Percentiles rank a stretch among this genome's conserved stretches.
Conservation (phyloP, 2,888 invertebrate genomes). For the Abrostola triplasia region DNA sequence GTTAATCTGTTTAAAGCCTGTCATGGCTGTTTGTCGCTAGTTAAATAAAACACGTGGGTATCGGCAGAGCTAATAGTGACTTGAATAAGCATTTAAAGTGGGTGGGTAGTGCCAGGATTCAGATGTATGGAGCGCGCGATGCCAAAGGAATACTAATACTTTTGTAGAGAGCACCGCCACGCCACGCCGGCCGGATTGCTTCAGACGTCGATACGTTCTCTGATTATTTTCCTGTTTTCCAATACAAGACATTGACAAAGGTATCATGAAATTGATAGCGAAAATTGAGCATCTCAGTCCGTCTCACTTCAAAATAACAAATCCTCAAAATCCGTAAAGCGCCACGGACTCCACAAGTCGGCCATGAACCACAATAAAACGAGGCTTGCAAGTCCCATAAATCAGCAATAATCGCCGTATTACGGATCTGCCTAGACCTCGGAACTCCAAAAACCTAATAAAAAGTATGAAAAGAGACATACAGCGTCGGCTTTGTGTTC, state of each 20-base stretch:
- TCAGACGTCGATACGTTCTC: conserved; percentile 23
- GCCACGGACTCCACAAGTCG: conserved; percentile 26
- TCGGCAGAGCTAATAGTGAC: conserved; percentile 35
- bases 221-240: conserved; percentile 21
- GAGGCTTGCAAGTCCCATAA: conserved; percentile 42
- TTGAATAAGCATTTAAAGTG: conserved; percentile 40
- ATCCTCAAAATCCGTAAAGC: conserved; percentile 32
- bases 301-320: conserved; percentile 15
- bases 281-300: background rate
- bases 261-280: background rate
- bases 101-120: conserved; percentile 13
- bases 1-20: conserved; percentile 63
- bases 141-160: conserved; percentile 45
- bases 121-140: conserved; percentile 26
- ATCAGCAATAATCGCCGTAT: conserved; percentile 55
- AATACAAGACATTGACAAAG: background rate
- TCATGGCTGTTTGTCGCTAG: conserved; percentile 28
- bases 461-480: conserved; percentile 53
- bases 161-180: conserved; percentile 10
- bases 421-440: conserved; percentile 41
- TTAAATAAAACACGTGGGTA: conserved; percentile 46
- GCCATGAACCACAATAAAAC: conserved; percentile 47
- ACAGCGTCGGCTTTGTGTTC: conserved; percentile 38
- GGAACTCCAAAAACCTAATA: conserved; percentile 45
- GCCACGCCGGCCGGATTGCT: conserved; percentile 34